Percentiles rank a stretch among this genome's conserved stretches.
phyloP scores from a whole-genome alignment of 30 jellyfish, hydroid and myxozoan species.

The Aurelia sp. region DNA sequence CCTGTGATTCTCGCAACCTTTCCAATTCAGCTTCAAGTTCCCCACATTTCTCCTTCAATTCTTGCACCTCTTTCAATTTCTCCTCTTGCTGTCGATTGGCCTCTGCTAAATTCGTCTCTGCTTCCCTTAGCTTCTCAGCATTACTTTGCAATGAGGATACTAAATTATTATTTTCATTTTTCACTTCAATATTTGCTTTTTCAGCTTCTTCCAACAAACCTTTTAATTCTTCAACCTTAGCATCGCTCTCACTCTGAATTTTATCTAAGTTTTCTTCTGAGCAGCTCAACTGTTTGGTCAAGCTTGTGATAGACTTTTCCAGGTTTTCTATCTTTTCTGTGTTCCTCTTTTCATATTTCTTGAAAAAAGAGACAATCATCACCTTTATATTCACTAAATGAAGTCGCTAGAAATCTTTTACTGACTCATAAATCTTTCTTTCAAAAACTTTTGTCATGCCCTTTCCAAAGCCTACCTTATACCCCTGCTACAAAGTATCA shows the following conservation, averaged over 20 bases:
- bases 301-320: conserved; percentile 56
- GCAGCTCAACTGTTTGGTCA: conserved; percentile 53
- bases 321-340: conserved; percentile 72
- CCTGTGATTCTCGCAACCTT: conserved; percentile 13
- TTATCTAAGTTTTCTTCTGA: conserved; percentile 79
- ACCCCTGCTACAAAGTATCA: too few relatives aligned
- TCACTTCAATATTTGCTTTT: neutral
- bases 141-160: conserved; percentile 36
- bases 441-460: too few relatives aligned
- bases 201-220: conserved; percentile 43
- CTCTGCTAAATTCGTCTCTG: conserved; percentile 30
- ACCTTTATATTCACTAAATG: neutral
- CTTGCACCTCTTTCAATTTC: conserved; percentile 27
- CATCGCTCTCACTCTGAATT: conserved; percentile 36
- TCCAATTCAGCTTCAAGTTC: conserved; percentile 34
- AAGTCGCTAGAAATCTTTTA: too few relatives aligned
- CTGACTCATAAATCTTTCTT: too few relatives aligned
- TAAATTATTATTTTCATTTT: conserved; percentile 41
- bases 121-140: conserved; percentile 36
- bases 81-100: conserved; percentile 43
- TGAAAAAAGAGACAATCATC: conserved; percentile 5
- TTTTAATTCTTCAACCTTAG: conserved; percentile 52
- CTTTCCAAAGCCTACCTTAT: too few relatives aligned
- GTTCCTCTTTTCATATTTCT: conserved; percentile 61
- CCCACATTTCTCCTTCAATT: conserved; percentile 25